phyloP scores from a whole-genome alignment of 2,888 invertebrate genomes.

The Parnassius orleans region DNA sequence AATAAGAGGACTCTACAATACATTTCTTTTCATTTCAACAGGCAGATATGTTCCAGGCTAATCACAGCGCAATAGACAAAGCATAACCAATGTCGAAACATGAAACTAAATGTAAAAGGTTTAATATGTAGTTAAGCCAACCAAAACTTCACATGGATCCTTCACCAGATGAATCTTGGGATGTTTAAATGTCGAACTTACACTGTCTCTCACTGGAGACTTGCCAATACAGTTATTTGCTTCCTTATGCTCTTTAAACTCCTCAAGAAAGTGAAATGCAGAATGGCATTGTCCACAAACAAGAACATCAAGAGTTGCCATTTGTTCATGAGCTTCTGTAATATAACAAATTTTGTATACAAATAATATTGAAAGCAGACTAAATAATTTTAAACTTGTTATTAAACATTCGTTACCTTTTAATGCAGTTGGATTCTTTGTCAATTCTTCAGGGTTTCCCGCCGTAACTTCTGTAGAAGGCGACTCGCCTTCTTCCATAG shows the following conservation, averaged over 20 bases:
- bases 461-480: conserved; percentile 54
- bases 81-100: too few species aligned
- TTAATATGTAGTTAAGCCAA: too few species aligned
- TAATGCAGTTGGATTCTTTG: conserved; percentile 82
- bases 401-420: conserved; percentile 68
- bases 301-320: conserved; percentile 87
- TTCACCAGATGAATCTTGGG: too few species aligned
- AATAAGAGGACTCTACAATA: too few species aligned
- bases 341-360: conserved; percentile 7
- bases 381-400: neutral
- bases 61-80: too few species aligned
- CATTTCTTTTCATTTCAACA: too few species aligned
- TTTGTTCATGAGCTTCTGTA: conserved; percentile 87
- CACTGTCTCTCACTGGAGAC: conserved; percentile 84
- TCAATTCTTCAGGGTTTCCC: conserved; percentile 82
- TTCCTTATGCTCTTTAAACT: conserved; percentile 87
- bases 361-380: neutral
- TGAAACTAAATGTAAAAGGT: too few species aligned
- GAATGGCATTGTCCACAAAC: conserved; percentile 92
- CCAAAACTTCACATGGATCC: too few species aligned
- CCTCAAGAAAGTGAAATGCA: conserved; percentile 89
- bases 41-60: too few species aligned
- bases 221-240: conserved; percentile 81
- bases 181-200: conserved; percentile 53
- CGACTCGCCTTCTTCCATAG: conserved; percentile 64